These are phyloP conservation scores for Ptiloglossa arizonensis DNA, from an alignment of 1,140 invertebrate genomes.

Conservation along the genomic window DNA sequence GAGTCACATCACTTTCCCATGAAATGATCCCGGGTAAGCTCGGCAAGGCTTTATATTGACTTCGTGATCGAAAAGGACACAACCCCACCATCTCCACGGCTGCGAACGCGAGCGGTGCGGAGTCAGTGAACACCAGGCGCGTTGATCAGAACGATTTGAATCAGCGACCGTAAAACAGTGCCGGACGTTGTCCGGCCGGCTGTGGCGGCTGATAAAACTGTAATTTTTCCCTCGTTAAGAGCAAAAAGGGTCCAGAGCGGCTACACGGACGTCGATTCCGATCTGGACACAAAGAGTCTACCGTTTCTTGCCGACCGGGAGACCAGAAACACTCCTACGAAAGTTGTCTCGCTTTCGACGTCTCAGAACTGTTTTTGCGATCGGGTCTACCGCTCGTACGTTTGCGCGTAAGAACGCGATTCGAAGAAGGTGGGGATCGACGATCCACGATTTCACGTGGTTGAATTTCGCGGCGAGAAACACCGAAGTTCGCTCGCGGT, in stretches of 20 bases:
- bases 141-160: conserved; percentile 43
- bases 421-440: neutral
- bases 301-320: neutral
- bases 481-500: too few relatives aligned
- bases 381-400: too few relatives aligned
- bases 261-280: neutral
- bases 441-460: too few relatives aligned
- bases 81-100: conserved; percentile 38
- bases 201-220: conserved; percentile 1
- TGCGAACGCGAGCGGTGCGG: neutral
- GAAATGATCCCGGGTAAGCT: conserved; percentile 70
- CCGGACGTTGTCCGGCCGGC: conserved; percentile 17
- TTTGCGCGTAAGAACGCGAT: neutral
- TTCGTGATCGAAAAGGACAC: conserved; percentile 57
- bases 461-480: too few relatives aligned
- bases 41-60: conserved; percentile 76
- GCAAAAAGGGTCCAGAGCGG: neutral
- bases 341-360: neutral
- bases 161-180: conserved; percentile 51
- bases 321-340: too few relatives aligned
- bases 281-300: neutral
- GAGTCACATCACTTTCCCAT: conserved; percentile 73
- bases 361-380: neutral
- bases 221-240: conserved; percentile 9
- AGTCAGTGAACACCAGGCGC: conserved; percentile 19